Percentiles rank a stretch among this genome's conserved stretches.
Conservation (phyloP, 2,113 vertebrate genomes). For the Gymnogyps californianus region DNA sequence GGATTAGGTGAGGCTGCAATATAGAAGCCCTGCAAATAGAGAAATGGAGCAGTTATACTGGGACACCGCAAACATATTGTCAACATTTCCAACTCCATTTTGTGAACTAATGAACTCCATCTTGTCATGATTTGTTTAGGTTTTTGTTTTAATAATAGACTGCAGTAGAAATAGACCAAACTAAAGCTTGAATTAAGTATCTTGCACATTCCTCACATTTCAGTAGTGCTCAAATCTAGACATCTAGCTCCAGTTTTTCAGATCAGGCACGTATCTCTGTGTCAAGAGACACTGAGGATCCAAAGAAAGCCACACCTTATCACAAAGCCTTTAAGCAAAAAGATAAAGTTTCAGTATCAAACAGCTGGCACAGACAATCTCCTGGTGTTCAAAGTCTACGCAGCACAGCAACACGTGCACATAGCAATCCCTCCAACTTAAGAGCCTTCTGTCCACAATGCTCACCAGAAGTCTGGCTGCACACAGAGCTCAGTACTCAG, state of each 20-base stretch:
- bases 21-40: background rate
- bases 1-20: background rate
- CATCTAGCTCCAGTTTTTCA: background rate
- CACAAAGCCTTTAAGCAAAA: background rate
- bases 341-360: background rate
- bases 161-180: background rate
- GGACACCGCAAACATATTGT: background rate
- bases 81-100: background rate
- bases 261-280: background rate
- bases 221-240: background rate
- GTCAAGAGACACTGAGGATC: background rate
- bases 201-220: background rate
- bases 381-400: rapidly evolving
- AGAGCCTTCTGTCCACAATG: background rate
- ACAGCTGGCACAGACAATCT: background rate
- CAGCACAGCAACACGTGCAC: rapidly evolving
- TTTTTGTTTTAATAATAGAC: background rate
- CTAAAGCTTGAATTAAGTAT: background rate
- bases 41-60: background rate
- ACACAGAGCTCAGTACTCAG: background rate
- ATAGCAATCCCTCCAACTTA: background rate
- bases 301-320: background rate
- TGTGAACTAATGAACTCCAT: background rate
- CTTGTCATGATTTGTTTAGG: background rate
- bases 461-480: background rate